Base-by-base conservation (phyloP, 2,888 invertebrate species). In the Xanthia icteritia region DNA sequence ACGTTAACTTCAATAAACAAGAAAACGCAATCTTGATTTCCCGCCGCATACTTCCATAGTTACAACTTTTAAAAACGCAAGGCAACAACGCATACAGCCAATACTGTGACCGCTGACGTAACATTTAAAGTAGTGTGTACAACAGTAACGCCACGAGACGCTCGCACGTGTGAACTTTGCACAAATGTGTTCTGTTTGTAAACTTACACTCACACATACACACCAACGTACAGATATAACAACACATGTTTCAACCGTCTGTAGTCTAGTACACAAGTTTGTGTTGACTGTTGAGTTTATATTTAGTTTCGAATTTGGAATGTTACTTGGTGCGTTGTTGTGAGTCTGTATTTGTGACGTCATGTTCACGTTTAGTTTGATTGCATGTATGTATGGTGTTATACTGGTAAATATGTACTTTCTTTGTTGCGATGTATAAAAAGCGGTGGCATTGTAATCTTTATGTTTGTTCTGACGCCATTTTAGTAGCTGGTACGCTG, bases 101-200 rank as follows among this genome's bases (percentile, higher is more conserved):
- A 54, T 51, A 31, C 70, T 27, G 13, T 84, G 48, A 17, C 48
- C 48, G 48, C 17, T 48, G 84, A 84, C 83, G 84, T 84, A 83
- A 83, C 64, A 60, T 17, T n/a, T 61, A 67, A 65, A 79, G 17
- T 65, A 51, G 81, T 79, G 64, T 73, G 74, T 68, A 68, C 76
- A 65, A 76, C 56, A 63, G 68, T 42, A 70, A 74, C 64, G 69
- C 68, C 83, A 79, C 77, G 83, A 71, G 82, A 77, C 81, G 72
- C 74, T 31, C 84, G 83, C 89, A 89, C 89, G 88, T 87, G 88
- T 80, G 85, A 70, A 75, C 51, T 45, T 39, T 77, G 56, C 87
- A 82, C 88, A 87, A 85, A 86, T 76, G 83, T 84, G 83, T 68
- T 36, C n/a, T 89, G 90, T 89, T 90, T 88, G 85, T 85, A 85